These are phyloP conservation scores for Schizopygopsis pylzovi DNA, from an alignment of 2,797 vertebrate genomes.

Conservation along the genomic window DNA sequence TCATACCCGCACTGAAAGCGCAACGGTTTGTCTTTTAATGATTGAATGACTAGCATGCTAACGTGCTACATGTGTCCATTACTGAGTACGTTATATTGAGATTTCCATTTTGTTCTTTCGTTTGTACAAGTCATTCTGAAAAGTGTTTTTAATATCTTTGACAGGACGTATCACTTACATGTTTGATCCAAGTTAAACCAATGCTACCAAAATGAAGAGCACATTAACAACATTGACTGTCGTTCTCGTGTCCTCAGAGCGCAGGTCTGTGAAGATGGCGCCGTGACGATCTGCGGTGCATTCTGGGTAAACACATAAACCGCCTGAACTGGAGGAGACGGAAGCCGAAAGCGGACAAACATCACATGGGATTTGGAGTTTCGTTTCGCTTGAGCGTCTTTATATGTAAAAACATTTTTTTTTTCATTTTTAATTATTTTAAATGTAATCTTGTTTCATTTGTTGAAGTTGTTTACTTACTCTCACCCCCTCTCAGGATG, in stretches of 20 bases:
- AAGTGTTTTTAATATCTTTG: background rate
- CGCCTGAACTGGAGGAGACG: background rate
- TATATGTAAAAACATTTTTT: too few species aligned
- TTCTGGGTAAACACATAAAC: conserved; percentile 48
- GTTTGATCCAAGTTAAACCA: conserved; percentile 15
- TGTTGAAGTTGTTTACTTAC: background rate
- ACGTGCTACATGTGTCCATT: background rate
- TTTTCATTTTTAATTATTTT: too few species aligned
- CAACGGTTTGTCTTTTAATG: too few species aligned
- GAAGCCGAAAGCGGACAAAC: background rate
- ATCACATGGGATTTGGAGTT: background rate
- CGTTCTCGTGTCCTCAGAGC: conserved; percentile 10
- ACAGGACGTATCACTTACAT: background rate
- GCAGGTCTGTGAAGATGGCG: conserved; percentile 60
- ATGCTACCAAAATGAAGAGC: background rate
- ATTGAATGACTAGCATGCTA: conserved; percentile 44
- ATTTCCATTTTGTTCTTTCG: background rate
- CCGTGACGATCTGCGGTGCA: conserved; percentile 37
- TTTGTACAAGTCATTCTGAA: background rate
- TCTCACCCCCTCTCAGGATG: background rate
- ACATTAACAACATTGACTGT: background rate
- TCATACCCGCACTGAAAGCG: background rate
- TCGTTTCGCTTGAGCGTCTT: background rate
- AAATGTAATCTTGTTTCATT: background rate
- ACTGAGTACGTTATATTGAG: background rate